These are phyloP conservation scores for Seriola rivoliana DNA, from an alignment of 2,113 vertebrate species.

Conservation along the genomic window DNA sequence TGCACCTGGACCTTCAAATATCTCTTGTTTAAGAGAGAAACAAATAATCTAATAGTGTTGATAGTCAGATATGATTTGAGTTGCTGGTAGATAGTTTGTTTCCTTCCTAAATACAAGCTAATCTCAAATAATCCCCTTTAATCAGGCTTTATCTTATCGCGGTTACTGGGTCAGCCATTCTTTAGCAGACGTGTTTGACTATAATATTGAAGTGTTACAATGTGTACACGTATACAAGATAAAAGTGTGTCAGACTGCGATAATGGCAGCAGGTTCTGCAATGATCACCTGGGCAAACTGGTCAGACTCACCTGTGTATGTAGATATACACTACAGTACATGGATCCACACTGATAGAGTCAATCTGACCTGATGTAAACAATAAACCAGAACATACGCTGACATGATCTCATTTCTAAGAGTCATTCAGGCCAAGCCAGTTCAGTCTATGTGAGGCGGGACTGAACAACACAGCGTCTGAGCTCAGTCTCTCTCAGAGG, in stretches of 20 bases:
- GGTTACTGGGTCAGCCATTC: slow-evolving; percentile 25
- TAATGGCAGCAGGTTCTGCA: not conserved
- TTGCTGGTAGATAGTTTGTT: slow-evolving; percentile 14
- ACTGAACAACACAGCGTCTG: too few species aligned
- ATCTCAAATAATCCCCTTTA: slow-evolving; percentile 20
- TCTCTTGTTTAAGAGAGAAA: slow-evolving; percentile 13
- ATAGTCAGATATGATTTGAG: slow-evolving; percentile 14
- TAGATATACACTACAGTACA: not conserved
- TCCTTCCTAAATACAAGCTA: slow-evolving; percentile 38
- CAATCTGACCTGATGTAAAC: not conserved
- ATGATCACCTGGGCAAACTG: not conserved
- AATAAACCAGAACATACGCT: not conserved
- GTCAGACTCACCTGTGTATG: not conserved
- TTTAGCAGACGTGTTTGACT: slow-evolving; percentile 1
- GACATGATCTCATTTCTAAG: not conserved
- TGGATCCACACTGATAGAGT: not conserved
- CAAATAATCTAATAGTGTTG: not conserved
- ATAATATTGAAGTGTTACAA: slow-evolving; percentile 31
- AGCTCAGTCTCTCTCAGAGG: not conserved
- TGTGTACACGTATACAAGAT: slow-evolving; percentile 19
- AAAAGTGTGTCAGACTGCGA: slow-evolving; percentile 28
- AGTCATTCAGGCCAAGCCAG: not conserved
- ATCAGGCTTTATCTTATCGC: slow-evolving; percentile 60
- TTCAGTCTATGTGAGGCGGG: not conserved
- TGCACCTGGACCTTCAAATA: not conserved